Evolutionary conservation across 2,113 vertebrate species (phyloP), one percentile per base, ranked within the genome.

Genomic region (Myanophis thanlyinensis): DNA sequence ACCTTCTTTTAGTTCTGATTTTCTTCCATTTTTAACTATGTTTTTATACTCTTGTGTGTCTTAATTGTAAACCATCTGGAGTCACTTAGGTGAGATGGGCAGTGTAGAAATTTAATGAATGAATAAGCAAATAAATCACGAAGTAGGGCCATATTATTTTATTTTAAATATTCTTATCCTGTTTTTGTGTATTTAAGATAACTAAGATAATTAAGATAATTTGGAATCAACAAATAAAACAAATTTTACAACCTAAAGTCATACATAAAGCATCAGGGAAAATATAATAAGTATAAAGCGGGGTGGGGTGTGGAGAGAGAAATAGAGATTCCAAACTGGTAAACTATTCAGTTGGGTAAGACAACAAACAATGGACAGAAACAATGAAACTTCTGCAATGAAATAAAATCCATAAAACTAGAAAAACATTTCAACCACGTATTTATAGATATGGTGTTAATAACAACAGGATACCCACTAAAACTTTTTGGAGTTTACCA

Each of bases 371-470:
- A 93, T 51, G 56, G 25, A 85, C 27, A 89, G 48, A 91, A 87
- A 52, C 30, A 91, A 87, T 73, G 87, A 0, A 44, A 93, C 88
- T 86, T 93, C 30, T 90, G 25, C 15, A 15, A 6, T 88, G 9
- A 22, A 93, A 95, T 90, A 94, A 94, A 89, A 25, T 94, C 91
- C 91, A 92, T 0, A 80, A 80, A 20, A 80, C 0, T 3, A 20
- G n/a, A 35, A 73, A 5, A 73, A 35, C 5, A 80, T 35, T 80
- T 40, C 15, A 40, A 80, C 15, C 67, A 80, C 20, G n/a, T 20
- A n/a, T 40, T 73, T 40, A 73, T 73, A 40, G 15, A 73, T 40
- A 8, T 80, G 67, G 18, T 80, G 18, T 40, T 80, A 80, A 40
- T 22, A 80, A 20, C n/a, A 40, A 35, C 35, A 40, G 6, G 6